Evolutionary conservation across 2,113 vertebrate genomes (phyloP).

Genomic region (Otis tarda): DNA sequence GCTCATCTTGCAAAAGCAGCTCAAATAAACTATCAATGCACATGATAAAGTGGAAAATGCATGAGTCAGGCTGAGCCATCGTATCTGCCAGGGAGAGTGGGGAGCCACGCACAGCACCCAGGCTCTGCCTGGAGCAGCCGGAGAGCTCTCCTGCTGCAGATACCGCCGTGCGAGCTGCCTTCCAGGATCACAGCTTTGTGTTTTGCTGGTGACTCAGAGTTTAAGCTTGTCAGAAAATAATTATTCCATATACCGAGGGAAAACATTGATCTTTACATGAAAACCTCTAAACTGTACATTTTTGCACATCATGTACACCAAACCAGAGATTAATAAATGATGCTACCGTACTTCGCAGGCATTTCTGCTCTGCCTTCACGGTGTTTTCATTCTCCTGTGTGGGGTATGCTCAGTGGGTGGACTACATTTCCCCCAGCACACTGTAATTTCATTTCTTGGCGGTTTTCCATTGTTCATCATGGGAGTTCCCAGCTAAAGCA

Average conservation of each 20-base stretch:
- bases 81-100: background rate
- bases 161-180: background rate
- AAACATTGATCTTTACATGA: conserved; percentile 43
- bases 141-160: background rate
- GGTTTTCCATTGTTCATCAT: background rate
- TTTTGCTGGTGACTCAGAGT: conserved; percentile 2
- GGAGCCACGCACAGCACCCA: rapidly evolving
- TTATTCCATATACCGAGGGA: background rate
- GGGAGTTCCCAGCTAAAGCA: background rate
- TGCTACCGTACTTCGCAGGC: background rate
- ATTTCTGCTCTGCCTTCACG: background rate
- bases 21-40: conserved; percentile 18
- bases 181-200: background rate
- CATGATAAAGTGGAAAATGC: background rate
- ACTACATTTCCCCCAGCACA: background rate
- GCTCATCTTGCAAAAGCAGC: conserved; percentile 15
- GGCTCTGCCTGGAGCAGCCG: background rate
- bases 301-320: background rate
- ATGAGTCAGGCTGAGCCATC: background rate
- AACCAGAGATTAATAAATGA: background rate
- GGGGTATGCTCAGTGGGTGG: background rate
- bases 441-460: background rate
- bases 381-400: rapidly evolving
- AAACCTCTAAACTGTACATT: background rate
- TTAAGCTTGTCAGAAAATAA: conserved; percentile 17